Conservation (phyloP, 2,797 vertebrate species). For the Triplophysa bombifrons region DNA sequence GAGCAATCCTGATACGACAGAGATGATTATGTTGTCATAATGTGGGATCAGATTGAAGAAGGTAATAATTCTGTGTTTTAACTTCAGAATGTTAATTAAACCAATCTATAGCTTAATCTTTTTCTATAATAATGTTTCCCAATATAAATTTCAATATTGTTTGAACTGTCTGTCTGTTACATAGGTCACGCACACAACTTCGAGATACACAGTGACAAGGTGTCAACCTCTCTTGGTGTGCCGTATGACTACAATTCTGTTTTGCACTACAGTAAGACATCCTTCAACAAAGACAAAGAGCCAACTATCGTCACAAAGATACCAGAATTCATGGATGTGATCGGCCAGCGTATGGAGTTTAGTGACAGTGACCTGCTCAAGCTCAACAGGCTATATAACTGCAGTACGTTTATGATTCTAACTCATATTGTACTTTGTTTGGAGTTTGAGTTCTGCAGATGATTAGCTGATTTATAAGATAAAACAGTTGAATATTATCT, state of each 20-base stretch:
- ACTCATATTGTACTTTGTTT: not conserved
- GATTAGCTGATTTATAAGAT: not conserved
- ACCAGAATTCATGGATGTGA: slow-evolving; percentile 81
- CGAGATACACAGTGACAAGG: slow-evolving; percentile 71
- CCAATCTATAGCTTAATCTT: not conserved
- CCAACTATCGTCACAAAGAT: slow-evolving; percentile 88
- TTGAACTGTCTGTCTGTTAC: not conserved
- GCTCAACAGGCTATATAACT: slow-evolving; percentile 86
- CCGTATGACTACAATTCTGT: slow-evolving; percentile 90
- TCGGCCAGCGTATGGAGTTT: slow-evolving; percentile 87
- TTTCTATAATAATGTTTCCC: not conserved
- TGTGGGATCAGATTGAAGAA: slow-evolving; percentile 80
- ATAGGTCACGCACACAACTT: slow-evolving; percentile 86
- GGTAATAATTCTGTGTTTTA: slow-evolving; percentile 68
- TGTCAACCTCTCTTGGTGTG: slow-evolving; percentile 75
- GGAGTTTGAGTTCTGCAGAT: not conserved
- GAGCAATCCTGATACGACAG: slow-evolving; percentile 90
- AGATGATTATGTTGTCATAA: slow-evolving; percentile 85
- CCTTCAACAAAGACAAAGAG: slow-evolving; percentile 76
- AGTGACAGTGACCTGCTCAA: slow-evolving; percentile 76
- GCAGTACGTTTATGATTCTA: slow-evolving; percentile 77
- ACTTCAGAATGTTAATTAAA: too few relatives aligned
- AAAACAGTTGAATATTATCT: not conserved
- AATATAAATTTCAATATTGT: not conserved
- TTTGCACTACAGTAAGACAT: slow-evolving; percentile 89